Base-by-base conservation (phyloP, 2,888 invertebrate genomes). In the Oxytorus armatus region DNA sequence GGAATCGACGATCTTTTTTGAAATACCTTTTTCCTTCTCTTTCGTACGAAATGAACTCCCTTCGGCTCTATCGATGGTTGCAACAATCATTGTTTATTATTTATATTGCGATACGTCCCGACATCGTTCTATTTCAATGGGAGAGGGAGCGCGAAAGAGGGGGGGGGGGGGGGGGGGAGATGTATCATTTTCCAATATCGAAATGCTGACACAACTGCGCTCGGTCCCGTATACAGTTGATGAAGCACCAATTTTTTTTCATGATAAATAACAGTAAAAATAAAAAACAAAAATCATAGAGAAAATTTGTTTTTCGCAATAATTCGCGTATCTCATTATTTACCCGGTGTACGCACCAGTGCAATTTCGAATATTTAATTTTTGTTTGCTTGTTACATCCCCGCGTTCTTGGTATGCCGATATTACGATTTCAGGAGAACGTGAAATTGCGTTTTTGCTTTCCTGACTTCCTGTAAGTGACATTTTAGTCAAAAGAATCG, bases 161-260 rank as follows among this genome's bases (percentile, higher is more conserved):
- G 36, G 21, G 2, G 18, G 10, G 14, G 21, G 23, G 14, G 11
- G 29, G 25, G 51, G 39, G 8, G 23, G 44, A 25, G 36, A 44
- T 49, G 47, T n/a, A 61, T 68, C 55, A 76, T 76, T 68, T 61
- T 63, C 33, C 76, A 73, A 76, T 73, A 73, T 72, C 72, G 42
- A 76, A 80, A 76, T 55, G 76, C 79, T 80, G 79, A 76, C 55
- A 21, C 61, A 42, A 72, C 59, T 65, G 29, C 39, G 16, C 68
- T 57, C 47, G n/a, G 11, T 59, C 49, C 16, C 14, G 3, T 3
- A 39, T 25, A 16, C 23, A 49, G 53, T 61, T 66, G 75, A 76
- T 55, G 42, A 75, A 36, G 39, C 29, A 61, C 53, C 49, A 18
- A 14, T 76, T 59, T 70, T 72, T 72, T 42, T 4, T 59, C 59